These are phyloP conservation scores for Pheosia tremula DNA, from an alignment of 2,888 invertebrate species.

Conservation along the genomic window DNA sequence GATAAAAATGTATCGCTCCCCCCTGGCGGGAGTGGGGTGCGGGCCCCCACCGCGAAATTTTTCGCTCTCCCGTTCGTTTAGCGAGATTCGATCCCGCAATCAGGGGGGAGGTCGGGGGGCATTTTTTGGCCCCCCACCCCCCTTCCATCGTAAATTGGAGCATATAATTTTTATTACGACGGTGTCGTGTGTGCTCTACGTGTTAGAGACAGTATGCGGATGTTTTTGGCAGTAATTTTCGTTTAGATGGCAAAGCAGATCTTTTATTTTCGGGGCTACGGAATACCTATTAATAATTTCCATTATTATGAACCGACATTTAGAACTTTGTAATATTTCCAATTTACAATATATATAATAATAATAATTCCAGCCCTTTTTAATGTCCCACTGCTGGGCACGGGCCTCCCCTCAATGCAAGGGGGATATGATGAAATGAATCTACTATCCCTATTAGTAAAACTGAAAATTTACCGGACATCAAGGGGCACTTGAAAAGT, in stretches of 20 bases:
- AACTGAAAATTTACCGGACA: too few species aligned
- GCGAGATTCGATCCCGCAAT: constrained; percentile 83
- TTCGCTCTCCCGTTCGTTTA: constrained; percentile 75
- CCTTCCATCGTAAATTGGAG: constrained; percentile 81
- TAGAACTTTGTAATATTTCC: too few species aligned
- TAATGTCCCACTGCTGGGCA: too few species aligned
- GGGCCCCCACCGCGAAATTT: constrained; percentile 63
- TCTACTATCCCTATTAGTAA: too few species aligned
- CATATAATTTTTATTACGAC: constrained; percentile 84
- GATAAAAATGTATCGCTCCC: constrained; percentile 79
- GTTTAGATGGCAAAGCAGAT: neutral
- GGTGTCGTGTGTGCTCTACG: constrained; percentile 70
- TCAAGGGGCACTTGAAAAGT: too few species aligned
- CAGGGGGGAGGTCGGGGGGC: constrained; percentile 72
- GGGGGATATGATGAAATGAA: too few species aligned
- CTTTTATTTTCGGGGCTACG: neutral
- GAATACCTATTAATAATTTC: neutral
- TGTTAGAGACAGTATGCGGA: constrained; percentile 50
- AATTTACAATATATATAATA: too few species aligned
- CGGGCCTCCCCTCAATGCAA: too few species aligned
- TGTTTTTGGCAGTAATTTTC: constrained; percentile 16
- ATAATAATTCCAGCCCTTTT: too few species aligned
- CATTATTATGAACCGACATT: too few species aligned
- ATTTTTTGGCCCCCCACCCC: constrained; percentile 66
- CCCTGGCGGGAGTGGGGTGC: constrained; percentile 44